Conservation (phyloP, 2,888 invertebrate species). For the Napeogenes sylphis region DNA sequence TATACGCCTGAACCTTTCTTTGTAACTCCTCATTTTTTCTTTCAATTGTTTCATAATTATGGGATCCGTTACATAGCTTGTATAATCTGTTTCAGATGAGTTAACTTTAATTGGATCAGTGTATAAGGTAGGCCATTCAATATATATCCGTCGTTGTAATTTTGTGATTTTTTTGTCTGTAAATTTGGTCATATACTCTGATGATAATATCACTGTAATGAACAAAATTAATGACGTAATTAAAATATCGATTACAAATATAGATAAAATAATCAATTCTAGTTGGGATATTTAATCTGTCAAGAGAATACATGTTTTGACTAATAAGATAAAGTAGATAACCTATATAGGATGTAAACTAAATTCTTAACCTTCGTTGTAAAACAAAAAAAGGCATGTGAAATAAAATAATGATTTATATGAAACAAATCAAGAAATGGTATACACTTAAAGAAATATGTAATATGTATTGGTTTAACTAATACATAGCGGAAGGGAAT, state of each 20-base stretch:
- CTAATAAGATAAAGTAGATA: too few relatives aligned
- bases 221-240: background rate
- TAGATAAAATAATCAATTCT: too few relatives aligned
- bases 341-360: too few relatives aligned
- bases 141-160: background rate
- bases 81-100: constrained; percentile 7
- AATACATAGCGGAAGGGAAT: too few relatives aligned
- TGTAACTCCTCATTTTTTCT: constrained; percentile 21
- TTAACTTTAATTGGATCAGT: background rate
- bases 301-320: too few relatives aligned
- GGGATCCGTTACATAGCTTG: constrained; percentile 23
- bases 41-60: constrained; percentile 18
- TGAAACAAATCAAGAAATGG: too few relatives aligned
- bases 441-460: too few relatives aligned
- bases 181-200: background rate
- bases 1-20: constrained; percentile 16
- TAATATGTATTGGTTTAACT: too few relatives aligned
- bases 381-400: too few relatives aligned
- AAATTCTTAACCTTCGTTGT: too few relatives aligned
- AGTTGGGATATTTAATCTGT: too few relatives aligned
- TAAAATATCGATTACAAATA: background rate
- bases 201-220: background rate
- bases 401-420: too few relatives aligned
- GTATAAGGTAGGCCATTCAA: background rate
- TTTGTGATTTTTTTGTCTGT: background rate